Evolutionary conservation across 2,113 vertebrate species (phyloP), one percentile per base, ranked within the genome.

Genomic region (Tyto alba): DNA sequence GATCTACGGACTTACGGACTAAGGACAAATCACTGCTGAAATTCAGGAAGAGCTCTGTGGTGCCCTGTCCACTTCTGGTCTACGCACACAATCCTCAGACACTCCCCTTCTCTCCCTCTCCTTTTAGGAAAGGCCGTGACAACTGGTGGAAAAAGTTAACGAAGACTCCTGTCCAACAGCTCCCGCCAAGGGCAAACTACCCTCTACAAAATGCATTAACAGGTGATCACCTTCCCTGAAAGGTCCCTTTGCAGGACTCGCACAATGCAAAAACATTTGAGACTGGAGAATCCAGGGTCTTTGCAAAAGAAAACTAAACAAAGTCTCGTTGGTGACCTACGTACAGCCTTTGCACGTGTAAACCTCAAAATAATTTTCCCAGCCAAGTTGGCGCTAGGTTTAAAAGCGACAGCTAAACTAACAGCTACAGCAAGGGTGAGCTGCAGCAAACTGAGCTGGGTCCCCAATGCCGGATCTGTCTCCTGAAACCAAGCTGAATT

Each of bases 241-340:
- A 41, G 19, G 23, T 18, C 5, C 3, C 45, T 66, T 21, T 34
- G 52, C 11, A 6, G 2, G 20, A 52, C 29, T 73, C 1, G 0
- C 41, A 32, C 25, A 48, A n/a, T 1, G 14, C 29, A 11, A 27
- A 47, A 36, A 17, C 10, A 73, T 30, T 40, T 57, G 16, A 32
- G 68, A 41, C 36, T 56, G 36, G n/a, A 50, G 23, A 82, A 57
- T 5, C 27, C 32, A 34, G 16, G 22, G 25, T 15, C 56, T 64
- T 43, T 20, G 36, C 32, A 71, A 69, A 87, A 69, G 18, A 30
- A 34, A 73, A 64, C 80, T n/a, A 64, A 52, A 55, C 10, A 3
- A 62, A 32, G 26, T n/a, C 53, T 64, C 34, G 16, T 10, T 41
- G 48, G 30, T 43, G 41, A 62, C 41, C 36, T 50, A 63, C 62